Evolutionary conservation across 2,797 vertebrate genomes (phyloP), one percentile per base, ranked within the genome.

Genomic region (Nyctalus aviator): DNA sequence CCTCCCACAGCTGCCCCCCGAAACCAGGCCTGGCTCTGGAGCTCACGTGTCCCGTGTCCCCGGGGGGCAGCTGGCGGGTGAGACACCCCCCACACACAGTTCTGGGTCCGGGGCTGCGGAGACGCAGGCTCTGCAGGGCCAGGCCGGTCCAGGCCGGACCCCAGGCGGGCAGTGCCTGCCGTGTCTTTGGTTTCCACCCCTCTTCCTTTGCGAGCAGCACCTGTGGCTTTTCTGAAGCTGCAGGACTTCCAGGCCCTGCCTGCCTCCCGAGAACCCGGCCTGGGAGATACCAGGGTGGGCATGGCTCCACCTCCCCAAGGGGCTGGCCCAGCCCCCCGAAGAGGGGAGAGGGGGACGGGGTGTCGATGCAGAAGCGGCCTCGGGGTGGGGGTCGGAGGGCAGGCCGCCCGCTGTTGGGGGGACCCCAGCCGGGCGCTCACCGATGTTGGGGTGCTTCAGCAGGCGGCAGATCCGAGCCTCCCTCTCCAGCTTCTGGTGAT

Each of bases 401-500:
- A 11, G 46, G 13, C 46, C 2, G 44, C 44, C 44, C 9, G 44
- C 44, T 11, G 48, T 4, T 53, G 23, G 53, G 50, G 82, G 37
- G 23, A 7, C 1, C 50, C 17, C 12, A 7, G 0, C 25, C n/a
- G 21, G 2, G 27, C 2, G 44, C 99, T 99, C 98, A 99, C 99
- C 99, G 0, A 99, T 99, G 98, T 99, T 99, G 96, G 99, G 98
- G 96, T 99, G 99, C 98, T 99, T 99, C 98, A 99, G 97, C 95
- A 99, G 98, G 96, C 99, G 99, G 97, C 99, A 99, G 98, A 99
- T 99, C 62, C 99, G 98, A 2, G 99, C 99, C 97, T 99, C 99
- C 86, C 99, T 98, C 98, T 99, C 99, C 98, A 99, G 98, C 97
- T 99, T 99, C 98, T 99, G 99, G 98, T 99, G 99, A 98, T 99